Base-by-base conservation (phyloP, 23 tunicate genomes). In the Trididemnum clinides region DNA sequence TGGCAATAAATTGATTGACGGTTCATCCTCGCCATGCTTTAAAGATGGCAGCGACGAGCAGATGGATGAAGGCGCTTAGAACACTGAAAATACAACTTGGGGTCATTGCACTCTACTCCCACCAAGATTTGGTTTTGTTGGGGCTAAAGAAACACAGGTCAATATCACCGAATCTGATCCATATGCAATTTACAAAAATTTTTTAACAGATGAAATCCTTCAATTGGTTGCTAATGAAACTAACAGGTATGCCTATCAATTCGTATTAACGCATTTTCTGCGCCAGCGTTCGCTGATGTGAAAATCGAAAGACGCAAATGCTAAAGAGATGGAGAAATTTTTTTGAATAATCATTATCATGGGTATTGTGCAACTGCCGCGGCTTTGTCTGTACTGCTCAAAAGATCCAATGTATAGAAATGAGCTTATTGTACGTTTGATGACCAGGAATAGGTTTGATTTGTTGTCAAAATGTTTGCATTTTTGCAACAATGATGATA, bases 181-280 rank as follows among this genome's bases (percentile, higher is more conserved):
- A 4, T 59, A 12, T 26, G n/a, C n/a, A n/a, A n/a, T n/a, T n/a
- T n/a, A n/a, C n/a, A n/a, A n/a, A 21, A 59, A 59, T 12, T 59
- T 59, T n/a, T 59, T 59, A 21, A 59, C 69, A 59, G 69, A 59
- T 59, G 69, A 59, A 59, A 59, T 59, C 27, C 21, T 59, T 12
- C 69, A 59, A 59, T 21, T 59, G 69, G 21, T 59, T 59, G 69
- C 21, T 12, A 21, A 18, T 59, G 27, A 59, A 59, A 59, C 69
- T 18, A 59, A 59, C 21, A 15, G 23, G 27, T 59, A 15, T 59
- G 27, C 69, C 5, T 26, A 59, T 4, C 69, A 59, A 59, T 59
- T 59, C 21, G 21, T 59, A 21, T 21, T 4, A 21, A 4, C 69
- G 6, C n/a, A 59, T 19, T 4, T 4, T 4, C 69, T 59, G 18